These are phyloP conservation scores for Nezara viridula DNA, from an alignment of 2,888 invertebrate species.

Conservation along the genomic window DNA sequence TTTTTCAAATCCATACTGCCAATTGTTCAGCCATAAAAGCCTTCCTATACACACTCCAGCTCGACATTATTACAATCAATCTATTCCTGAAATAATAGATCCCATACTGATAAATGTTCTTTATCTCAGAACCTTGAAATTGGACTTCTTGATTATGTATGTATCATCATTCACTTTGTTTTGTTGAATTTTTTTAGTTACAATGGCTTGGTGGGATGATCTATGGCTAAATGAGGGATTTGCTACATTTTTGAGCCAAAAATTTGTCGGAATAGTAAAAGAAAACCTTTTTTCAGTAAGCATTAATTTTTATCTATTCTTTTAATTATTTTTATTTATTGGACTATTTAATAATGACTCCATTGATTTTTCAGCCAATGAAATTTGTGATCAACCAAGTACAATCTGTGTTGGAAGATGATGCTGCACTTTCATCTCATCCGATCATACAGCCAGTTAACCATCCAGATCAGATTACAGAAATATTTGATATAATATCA, in stretches of 20 bases:
- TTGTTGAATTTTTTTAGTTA: slow-evolving; percentile 78
- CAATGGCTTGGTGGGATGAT: slow-evolving; percentile 95
- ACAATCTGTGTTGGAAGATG: slow-evolving; percentile 80
- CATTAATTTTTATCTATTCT: not conserved
- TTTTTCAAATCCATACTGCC: too few relatives aligned
- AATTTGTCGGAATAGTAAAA: slow-evolving; percentile 55
- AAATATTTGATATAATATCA: slow-evolving; percentile 91
- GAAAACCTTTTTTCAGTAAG: slow-evolving; percentile 55
- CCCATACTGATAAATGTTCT: too few relatives aligned
- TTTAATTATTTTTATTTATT: slow-evolving; percentile 20
- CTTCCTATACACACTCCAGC: too few relatives aligned
- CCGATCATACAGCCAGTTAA: slow-evolving; percentile 89
- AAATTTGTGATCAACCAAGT: slow-evolving; percentile 81
- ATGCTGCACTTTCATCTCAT: slow-evolving; percentile 87
- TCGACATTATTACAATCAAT: too few relatives aligned
- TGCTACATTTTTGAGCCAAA: slow-evolving; percentile 82
- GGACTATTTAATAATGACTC: not conserved
- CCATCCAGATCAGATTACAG: slow-evolving; percentile 91
- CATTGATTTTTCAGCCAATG: slow-evolving; percentile 74
- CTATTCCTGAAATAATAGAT: too few relatives aligned
- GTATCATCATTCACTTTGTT: not conserved
- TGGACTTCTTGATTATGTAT: too few relatives aligned
- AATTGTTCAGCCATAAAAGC: too few relatives aligned
- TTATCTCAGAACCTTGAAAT: too few relatives aligned
- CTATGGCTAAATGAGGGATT: slow-evolving; percentile 95